phyloP scores from a whole-genome alignment of 1,140 invertebrate genomes.

The Brevipalpus yothersi region DNA sequence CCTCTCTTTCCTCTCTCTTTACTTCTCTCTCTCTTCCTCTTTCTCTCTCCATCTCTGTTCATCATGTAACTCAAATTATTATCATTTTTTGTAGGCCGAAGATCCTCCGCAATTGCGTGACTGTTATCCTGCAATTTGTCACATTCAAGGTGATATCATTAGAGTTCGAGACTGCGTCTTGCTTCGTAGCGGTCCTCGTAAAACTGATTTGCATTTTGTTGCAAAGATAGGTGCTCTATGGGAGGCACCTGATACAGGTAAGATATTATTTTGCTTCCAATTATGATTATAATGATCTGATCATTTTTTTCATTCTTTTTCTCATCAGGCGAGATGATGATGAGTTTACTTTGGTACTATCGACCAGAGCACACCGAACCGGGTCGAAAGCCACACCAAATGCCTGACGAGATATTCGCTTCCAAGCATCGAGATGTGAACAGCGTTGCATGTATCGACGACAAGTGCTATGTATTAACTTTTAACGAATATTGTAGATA shows the following conservation, averaged over 20 bases:
- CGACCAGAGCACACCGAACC: slow-evolving; percentile 83
- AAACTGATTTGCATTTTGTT: slow-evolving; percentile 70
- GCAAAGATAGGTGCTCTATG: slow-evolving; percentile 77
- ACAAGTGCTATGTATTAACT: slow-evolving; percentile 88
- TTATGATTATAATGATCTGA: slow-evolving; percentile 1
- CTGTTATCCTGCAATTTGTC: slow-evolving; percentile 68
- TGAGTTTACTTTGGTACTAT: slow-evolving; percentile 89
- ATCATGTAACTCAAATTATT: not conserved
- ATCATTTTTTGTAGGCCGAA: slow-evolving; percentile 43
- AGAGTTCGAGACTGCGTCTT: slow-evolving; percentile 59
- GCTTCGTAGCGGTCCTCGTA: slow-evolving; percentile 49
- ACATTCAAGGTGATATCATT: slow-evolving; percentile 57
- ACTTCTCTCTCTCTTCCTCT: slow-evolving; percentile 1
- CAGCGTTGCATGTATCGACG: slow-evolving; percentile 89
- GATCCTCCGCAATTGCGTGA: slow-evolving; percentile 34
- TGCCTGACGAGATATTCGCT: slow-evolving; percentile 69
- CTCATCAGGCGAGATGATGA: slow-evolving; percentile 72
- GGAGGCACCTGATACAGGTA: slow-evolving; percentile 80
- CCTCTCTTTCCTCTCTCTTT: not conserved
- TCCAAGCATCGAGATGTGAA: slow-evolving; percentile 77
- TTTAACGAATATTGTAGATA: slow-evolving; percentile 92
- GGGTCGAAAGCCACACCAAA: slow-evolving; percentile 45
- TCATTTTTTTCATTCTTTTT: slow-evolving; percentile 1
- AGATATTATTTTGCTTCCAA: slow-evolving; percentile 15
- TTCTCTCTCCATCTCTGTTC: not conserved